Conservation (phyloP, 2,113 vertebrate species). For the Microtus richardsoni region DNA sequence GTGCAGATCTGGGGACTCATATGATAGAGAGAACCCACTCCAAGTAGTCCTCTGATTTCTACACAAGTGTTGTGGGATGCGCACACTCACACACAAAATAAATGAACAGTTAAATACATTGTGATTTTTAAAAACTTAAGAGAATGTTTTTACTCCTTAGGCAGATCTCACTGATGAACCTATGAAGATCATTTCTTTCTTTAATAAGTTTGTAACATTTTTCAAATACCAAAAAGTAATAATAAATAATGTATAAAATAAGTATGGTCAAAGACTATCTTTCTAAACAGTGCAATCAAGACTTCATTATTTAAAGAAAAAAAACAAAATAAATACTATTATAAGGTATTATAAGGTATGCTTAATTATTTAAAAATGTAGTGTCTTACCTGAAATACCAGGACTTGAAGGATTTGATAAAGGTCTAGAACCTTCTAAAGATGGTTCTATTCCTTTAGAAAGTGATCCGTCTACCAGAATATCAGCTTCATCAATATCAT, state of each 20-base stretch:
- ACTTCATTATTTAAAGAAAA: neutral
- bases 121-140: neutral
- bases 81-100: too few relatives aligned
- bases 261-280: neutral
- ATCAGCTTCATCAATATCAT: slow-evolving; percentile 97
- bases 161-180: neutral
- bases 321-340: neutral
- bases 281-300: neutral
- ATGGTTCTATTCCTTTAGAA: slow-evolving; percentile 94
- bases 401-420: slow-evolving; percentile 98
- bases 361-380: slow-evolving; percentile 35
- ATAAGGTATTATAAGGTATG: neutral
- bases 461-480: slow-evolving; percentile 98
- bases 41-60: neutral
- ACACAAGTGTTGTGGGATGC: neutral
- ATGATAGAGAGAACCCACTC: too few relatives aligned
- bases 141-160: neutral
- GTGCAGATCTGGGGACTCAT: too few relatives aligned
- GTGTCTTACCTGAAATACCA: slow-evolving; percentile 93
- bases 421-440: slow-evolving; percentile 94
- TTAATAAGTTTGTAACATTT: slow-evolving; percentile 17
- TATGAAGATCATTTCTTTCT: slow-evolving; percentile 34
- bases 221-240: slow-evolving; percentile 7
- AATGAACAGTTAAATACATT: neutral
- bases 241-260: slow-evolving; percentile 3